These are phyloP conservation scores for Trichonephila inaurata DNA, from an alignment of 1,140 invertebrate species.

Conservation along the genomic window DNA sequence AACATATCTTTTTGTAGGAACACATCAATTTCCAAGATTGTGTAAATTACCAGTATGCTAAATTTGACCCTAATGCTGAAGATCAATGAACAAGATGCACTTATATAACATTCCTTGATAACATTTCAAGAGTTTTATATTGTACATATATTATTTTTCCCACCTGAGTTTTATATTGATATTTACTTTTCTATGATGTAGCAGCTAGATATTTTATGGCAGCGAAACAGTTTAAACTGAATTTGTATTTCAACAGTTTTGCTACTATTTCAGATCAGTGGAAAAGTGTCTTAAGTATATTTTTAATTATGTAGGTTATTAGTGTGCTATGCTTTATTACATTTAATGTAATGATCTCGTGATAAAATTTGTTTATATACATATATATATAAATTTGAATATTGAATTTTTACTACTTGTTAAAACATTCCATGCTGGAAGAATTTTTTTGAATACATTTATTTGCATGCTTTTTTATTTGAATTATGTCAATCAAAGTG, in stretches of 20 bases:
- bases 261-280: neutral
- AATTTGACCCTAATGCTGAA: constrained; percentile 76
- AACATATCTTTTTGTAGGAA: constrained; percentile 64
- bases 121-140: constrained; percentile 53
- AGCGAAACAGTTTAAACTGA: neutral
- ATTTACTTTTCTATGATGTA: constrained; percentile 34
- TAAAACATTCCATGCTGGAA: neutral
- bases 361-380: neutral
- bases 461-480: too few species aligned
- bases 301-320: neutral
- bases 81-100: constrained; percentile 40
- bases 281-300: neutral
- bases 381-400: neutral
- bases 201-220: neutral
- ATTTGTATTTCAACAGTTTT: neutral
- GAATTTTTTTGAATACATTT: too few species aligned
- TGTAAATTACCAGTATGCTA: constrained; percentile 77
- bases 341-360: neutral
- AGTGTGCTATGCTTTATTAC: neutral
- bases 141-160: constrained; percentile 53
- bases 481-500: too few species aligned
- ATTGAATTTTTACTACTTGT: neutral
- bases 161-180: constrained; percentile 53
- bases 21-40: constrained; percentile 75
- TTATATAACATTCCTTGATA: constrained; percentile 28